Evolutionary conservation across 2,113 vertebrate species (phyloP).

Genomic region (Lutjanus erythropterus): DNA sequence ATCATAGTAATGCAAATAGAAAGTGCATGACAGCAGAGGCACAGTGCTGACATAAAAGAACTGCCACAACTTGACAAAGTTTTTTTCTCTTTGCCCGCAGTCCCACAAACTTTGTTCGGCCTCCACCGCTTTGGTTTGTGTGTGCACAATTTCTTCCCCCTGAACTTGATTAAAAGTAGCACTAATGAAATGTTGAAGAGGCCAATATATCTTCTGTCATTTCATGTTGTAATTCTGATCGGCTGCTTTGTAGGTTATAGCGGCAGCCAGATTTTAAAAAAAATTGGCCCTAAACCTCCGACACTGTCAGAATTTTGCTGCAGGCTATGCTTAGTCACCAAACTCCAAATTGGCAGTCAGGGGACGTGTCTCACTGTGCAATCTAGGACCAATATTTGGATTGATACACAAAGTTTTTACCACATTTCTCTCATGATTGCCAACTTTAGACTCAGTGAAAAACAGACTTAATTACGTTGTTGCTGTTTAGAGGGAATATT

Average conservation of each 20-base stretch:
- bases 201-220: neutral
- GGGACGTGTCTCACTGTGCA: neutral
- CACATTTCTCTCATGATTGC: too few species aligned
- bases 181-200: accelerated
- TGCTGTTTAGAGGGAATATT: too few species aligned
- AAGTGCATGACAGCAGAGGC: neutral
- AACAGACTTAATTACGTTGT: too few species aligned
- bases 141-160: neutral
- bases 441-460: too few species aligned
- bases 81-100: too few species aligned
- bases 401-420: neutral
- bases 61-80: too few species aligned
- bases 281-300: neutral
- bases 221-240: neutral
- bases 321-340: neutral
- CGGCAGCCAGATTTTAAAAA: neutral
- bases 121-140: neutral
- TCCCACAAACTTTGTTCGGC: neutral
- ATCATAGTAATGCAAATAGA: neutral
- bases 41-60: neutral
- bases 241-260: neutral
- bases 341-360: neutral
- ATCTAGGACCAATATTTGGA: neutral
- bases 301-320: neutral
- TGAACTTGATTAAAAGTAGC: neutral